A percentile compares a stretch with the other conserved stretches of the same genome.
These are phyloP conservation scores for Coreoperca whiteheadi DNA, from an alignment of 2,113 vertebrate species.

Conservation along the genomic window DNA sequence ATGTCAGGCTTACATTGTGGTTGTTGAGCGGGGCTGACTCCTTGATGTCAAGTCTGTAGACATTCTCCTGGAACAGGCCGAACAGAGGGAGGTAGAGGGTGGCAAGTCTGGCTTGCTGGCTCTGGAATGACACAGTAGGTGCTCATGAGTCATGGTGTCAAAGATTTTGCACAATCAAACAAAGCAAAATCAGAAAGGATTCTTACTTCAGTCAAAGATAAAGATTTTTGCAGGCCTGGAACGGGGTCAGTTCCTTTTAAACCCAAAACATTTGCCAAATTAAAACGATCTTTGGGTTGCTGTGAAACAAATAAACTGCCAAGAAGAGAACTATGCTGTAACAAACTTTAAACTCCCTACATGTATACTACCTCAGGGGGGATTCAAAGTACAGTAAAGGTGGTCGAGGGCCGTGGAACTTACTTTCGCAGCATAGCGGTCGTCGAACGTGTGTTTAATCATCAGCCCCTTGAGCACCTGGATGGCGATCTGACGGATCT, in stretches of 20 bases:
- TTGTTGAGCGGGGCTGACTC: conserved; percentile 88
- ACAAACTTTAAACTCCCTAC: background rate
- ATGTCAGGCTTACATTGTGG: conserved; percentile 83
- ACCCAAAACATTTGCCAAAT: background rate
- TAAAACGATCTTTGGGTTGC: background rate
- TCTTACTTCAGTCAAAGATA: background rate
- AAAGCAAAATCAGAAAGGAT: background rate
- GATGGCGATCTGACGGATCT: conserved; percentile 92
- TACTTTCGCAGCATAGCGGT: conserved; percentile 92
- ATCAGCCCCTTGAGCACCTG: conserved; percentile 95
- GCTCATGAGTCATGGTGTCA: background rate
- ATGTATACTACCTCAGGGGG: background rate
- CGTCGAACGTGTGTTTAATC: conserved; percentile 97
- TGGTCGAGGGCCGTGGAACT: background rate
- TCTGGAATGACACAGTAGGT: conserved; percentile 81
- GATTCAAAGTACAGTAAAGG: background rate
- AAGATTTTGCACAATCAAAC: too few relatives aligned
- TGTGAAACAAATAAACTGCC: background rate
- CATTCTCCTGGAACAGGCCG: conserved; percentile 94
- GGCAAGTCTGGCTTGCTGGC: conserved; percentile 94
- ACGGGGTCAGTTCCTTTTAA: background rate
- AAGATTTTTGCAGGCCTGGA: background rate
- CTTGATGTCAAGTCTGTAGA: conserved; percentile 91
- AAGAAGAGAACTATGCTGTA: background rate
- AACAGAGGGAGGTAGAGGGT: conserved; percentile 97